phyloP scores from a whole-genome alignment of 2,888 invertebrate species.

The Drosophila subquinaria region DNA sequence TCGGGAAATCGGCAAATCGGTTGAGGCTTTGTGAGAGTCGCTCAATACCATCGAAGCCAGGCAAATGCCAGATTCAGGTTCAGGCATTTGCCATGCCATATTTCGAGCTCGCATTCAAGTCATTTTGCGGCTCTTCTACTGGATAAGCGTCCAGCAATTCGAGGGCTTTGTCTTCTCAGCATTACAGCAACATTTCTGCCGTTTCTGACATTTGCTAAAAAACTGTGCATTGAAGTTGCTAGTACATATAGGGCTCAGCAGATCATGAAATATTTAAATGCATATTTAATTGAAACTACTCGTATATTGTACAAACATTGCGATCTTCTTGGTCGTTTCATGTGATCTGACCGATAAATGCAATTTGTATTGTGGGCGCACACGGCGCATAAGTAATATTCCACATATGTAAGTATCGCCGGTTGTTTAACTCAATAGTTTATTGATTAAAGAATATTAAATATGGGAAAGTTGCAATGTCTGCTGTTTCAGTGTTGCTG shows the following conservation, averaged over 20 bases:
- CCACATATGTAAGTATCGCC: constrained; percentile 32
- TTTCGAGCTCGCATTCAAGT: constrained; percentile 4
- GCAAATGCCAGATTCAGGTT: constrained; percentile 5
- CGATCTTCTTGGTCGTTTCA: background rate
- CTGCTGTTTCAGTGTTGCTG: no score
- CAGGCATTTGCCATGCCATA: constrained; percentile 9
- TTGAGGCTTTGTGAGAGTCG: constrained; percentile 30
- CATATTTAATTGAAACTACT: constrained; percentile 5
- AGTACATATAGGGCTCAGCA: background rate
- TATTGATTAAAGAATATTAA: no score
- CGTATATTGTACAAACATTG: constrained; percentile 12
- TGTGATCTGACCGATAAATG: constrained; percentile 9
- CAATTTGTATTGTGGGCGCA: background rate
- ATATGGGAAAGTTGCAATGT: no score
- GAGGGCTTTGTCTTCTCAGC: background rate
- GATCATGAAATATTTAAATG: constrained; percentile 21
- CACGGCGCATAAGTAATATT: constrained; percentile 24
- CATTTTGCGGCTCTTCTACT: background rate
- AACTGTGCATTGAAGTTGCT: background rate
- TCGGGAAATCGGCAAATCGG: constrained; percentile 6
- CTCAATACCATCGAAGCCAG: constrained; percentile 14
- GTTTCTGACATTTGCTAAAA: constrained; percentile 3
- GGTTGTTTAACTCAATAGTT: background rate
- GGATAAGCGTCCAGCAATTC: background rate
- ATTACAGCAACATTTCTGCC: background rate